Percentiles rank a stretch among this genome's conserved stretches.
phyloP scores from a whole-genome alignment of 2,797 vertebrate genomes.

The Remorina albescens region DNA sequence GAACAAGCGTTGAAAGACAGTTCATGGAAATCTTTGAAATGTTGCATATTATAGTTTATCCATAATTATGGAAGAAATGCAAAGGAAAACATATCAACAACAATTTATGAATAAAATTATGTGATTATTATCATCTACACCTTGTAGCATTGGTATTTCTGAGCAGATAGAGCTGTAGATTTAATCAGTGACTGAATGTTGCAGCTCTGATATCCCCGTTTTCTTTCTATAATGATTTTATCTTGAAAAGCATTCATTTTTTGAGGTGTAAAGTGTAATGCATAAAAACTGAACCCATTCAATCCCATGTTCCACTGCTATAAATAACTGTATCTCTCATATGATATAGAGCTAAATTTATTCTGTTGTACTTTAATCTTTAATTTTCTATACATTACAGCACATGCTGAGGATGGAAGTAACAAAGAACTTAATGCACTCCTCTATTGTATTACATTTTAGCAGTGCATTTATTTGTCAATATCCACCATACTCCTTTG shows the following conservation, averaged over 20 bases:
- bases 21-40: constrained; percentile 24
- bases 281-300: not conserved
- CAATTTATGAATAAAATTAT: constrained; percentile 35
- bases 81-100: constrained; percentile 33
- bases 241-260: constrained; percentile 42
- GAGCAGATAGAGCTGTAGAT: constrained; percentile 34
- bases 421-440: too few species aligned
- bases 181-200: constrained; percentile 40
- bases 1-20: not conserved
- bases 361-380: not conserved
- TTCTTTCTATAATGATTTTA: constrained; percentile 50
- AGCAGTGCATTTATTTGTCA: not conserved
- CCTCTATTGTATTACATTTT: not conserved
- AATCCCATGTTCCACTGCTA: not conserved
- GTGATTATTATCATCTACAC: constrained; percentile 41
- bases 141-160: constrained; percentile 47
- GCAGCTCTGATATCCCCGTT: constrained; percentile 53
- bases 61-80: constrained; percentile 8
- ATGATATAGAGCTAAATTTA: not conserved
- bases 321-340: constrained; percentile 3
- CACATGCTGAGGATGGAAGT: too few species aligned
- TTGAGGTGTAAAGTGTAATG: constrained; percentile 8
- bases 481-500: not conserved
- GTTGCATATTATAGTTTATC: not conserved
- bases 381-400: not conserved